A percentile compares a stretch with the other conserved stretches of the same genome.
phyloP scores from a whole-genome alignment of 2,888 invertebrate species.

The Ormyrus thymus region DNA sequence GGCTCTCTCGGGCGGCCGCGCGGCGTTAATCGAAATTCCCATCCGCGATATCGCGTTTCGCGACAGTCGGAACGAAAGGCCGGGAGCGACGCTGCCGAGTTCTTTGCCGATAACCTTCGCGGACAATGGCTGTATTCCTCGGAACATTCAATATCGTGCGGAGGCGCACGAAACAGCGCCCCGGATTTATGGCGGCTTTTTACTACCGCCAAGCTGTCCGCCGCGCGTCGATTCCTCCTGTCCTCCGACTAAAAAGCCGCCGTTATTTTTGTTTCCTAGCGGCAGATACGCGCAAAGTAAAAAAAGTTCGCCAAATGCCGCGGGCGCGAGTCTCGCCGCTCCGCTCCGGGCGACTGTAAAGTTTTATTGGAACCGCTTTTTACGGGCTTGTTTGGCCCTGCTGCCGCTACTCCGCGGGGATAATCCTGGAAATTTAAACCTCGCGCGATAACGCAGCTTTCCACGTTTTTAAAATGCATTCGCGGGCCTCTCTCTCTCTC shows the following conservation, averaged over 20 bases:
- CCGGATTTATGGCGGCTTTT: constrained; percentile 31
- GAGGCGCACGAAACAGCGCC: neutral
- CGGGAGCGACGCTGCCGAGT: neutral
- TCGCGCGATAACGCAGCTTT: constrained; percentile 11
- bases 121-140: constrained; percentile 5
- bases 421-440: constrained; percentile 29
- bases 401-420: neutral
- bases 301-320: constrained; percentile 30
- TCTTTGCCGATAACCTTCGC: constrained; percentile 15
- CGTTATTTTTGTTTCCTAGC: too few relatives aligned
- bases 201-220: constrained; percentile 14
- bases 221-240: neutral
- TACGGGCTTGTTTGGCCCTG: neutral
- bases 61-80: constrained; percentile 31
- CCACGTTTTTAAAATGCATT: neutral
- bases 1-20: neutral
- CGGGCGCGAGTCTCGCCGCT: neutral
- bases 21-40: constrained; percentile 50
- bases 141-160: constrained; percentile 36
- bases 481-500: too few relatives aligned
- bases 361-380: constrained; percentile 28
- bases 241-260: too few relatives aligned
- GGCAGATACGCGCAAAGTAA: neutral
- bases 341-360: constrained; percentile 19
- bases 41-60: constrained; percentile 43